Evolutionary conservation across 2,113 vertebrate species (phyloP), one percentile per base, ranked within the genome.

Genomic region (Clinocottus analis): DNA sequence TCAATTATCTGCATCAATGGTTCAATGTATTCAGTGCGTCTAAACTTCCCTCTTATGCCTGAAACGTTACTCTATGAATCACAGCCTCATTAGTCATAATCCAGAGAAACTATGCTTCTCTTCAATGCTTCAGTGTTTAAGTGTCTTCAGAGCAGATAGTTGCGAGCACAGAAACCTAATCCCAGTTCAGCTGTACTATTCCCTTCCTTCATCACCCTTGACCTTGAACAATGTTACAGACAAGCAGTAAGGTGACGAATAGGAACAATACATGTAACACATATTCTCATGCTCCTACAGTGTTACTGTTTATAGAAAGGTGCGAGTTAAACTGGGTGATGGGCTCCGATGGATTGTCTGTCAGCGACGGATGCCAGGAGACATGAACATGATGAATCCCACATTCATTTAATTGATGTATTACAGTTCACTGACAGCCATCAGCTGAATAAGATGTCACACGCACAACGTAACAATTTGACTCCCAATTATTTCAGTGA

Each of bases 391-490:
- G 71, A 86, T 90, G 84, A 88, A 90, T 89, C 75, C 89, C 82
- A 74, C 75, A 31, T 79, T 89, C 78, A 60, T 75, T 89, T 92
- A 91, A 88, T 93, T 91, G 85, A 77, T 84, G 85, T 87, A 87
- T 86, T 86, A 84, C 85, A 89, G 79, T 91, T 89, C 89, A 83
- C 77, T 75, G 87, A 75, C 86, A 89, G 87, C 67, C 79, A 77
- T 89, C 86, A 85, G 85, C 86, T 86, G 81, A 90, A 93, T 90
- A 87, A 89, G 80, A 84, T 86, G 89, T 89, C 91, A 90, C n/a
- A 76, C 10, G 12, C 72, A 53, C 68, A 62, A 69, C 51, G 49
- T 37, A 72, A 77, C 17, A 11, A 68, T 66, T 77, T 21, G 72
- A 80, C 73, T 81, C 13, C 37, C 84, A 89, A 84, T 90, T 90